Percentiles rank a stretch among this genome's conserved stretches.
Evolutionary conservation across 2,797 vertebrate genomes (phyloP).

Genomic region (Paguma larvata): DNA sequence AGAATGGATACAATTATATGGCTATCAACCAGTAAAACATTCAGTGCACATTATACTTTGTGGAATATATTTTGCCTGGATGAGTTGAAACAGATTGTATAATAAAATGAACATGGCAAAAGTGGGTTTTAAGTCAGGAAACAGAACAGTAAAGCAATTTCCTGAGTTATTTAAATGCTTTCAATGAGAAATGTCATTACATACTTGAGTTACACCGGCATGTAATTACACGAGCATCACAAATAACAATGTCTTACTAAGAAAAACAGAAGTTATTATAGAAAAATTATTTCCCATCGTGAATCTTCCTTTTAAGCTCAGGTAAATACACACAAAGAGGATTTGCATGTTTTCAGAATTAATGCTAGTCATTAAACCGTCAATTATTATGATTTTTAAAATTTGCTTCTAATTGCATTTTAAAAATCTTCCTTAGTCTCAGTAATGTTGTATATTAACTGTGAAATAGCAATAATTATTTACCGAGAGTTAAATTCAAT

Average conservation of each 20-base stretch:
- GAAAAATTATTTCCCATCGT: slow-evolving; percentile 83
- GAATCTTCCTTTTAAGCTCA: slow-evolving; percentile 84
- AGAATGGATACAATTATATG: slow-evolving; percentile 77
- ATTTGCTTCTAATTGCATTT: slow-evolving; percentile 52
- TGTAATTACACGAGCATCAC: slow-evolving; percentile 88
- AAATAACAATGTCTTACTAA: slow-evolving; percentile 86
- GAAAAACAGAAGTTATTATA: slow-evolving; percentile 85
- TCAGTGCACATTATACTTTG: slow-evolving; percentile 73
- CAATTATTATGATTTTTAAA: slow-evolving; percentile 37
- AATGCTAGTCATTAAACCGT: slow-evolving; percentile 57
- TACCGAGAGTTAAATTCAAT: neutral
- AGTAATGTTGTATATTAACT: neutral
- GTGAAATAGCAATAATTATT: neutral
- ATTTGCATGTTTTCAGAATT: slow-evolving; percentile 58
- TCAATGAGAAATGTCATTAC: slow-evolving; percentile 89
- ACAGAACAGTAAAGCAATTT: slow-evolving; percentile 89
- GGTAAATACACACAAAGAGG: slow-evolving; percentile 69
- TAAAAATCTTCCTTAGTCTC: neutral
- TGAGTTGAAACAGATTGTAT: slow-evolving; percentile 86
- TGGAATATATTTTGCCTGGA: slow-evolving; percentile 81
- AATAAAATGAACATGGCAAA: slow-evolving; percentile 88
- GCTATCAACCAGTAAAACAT: slow-evolving; percentile 79
- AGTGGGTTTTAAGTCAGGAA: slow-evolving; percentile 88
- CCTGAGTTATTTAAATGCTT: slow-evolving; percentile 89
- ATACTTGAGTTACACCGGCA: slow-evolving; percentile 87